Base-by-base conservation (phyloP, 1,140 invertebrate species). In the Bombus superbus region DNA sequence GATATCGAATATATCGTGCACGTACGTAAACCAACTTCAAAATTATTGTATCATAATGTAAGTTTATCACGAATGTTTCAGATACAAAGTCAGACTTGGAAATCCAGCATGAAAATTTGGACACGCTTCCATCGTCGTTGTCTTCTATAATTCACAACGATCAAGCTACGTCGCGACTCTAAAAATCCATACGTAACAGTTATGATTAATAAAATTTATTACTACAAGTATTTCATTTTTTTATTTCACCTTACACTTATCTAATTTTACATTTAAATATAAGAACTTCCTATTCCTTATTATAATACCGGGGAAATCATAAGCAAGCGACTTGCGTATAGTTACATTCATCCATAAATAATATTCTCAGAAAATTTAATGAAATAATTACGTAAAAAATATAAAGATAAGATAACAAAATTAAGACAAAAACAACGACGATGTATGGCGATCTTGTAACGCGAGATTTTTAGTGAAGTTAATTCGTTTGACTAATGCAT, bases 11-110 rank as follows among this genome's bases (percentile, higher is more conserved):
- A 53, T 22, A 53, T 22, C 5, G 22, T 22, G 0, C 18, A 53
- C 6, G 5, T 22, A 53, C 18, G 18, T 53, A 22, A 22, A 53
- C 47, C 47, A 1, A 5, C 38, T 2, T 53, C 47, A 3, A 22
- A 64, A 64, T 42, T n/a, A 57, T 32, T 25, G 1, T 69, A 10
- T 28, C 5, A 28, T 28, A 28, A 1, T 13, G 35, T 62, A 53
- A 13, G 22, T 38, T 5, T 10, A 35, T 32, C 11, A 72, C 62
- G 28, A 35, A 13, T 35, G 22, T 86, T 89, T 73, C 83, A 89
- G 87, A 81, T 1, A 28, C 40, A 6, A 72, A 42, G 3, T 85
- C 73, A 15, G 42, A 78, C 2, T n/a, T 47, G 1, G 32, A 88
- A 13, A 10, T 81, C 3, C 35, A 13, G 0, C 32, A 40, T 40